phyloP scores from a whole-genome alignment of 2,888 invertebrate genomes.

The Drosophila fulvimacula region DNA sequence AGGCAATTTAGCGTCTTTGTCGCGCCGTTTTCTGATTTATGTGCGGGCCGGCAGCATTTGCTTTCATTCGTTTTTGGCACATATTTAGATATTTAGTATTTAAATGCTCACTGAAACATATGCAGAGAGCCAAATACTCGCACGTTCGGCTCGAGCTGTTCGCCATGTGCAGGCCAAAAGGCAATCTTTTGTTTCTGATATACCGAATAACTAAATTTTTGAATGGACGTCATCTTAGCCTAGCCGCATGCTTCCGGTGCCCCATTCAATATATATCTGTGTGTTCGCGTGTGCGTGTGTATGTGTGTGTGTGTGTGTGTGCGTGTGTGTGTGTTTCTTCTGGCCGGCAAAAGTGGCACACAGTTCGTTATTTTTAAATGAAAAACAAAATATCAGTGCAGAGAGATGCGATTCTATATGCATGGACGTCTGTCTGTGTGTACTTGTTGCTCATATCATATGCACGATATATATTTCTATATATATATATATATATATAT shows the following conservation, averaged over 20 bases:
- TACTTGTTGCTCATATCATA: conserved; percentile 44
- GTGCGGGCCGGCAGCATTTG: conserved; percentile 28
- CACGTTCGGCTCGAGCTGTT: conserved; percentile 6
- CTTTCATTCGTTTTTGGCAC: conserved; percentile 53
- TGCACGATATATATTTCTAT: conserved; percentile 27
- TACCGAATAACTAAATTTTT: conserved; percentile 45
- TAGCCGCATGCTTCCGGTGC: conserved; percentile 72
- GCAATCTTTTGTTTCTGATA: conserved; percentile 34
- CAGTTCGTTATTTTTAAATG: conserved; percentile 74
- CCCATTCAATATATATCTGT: conserved; percentile 6
- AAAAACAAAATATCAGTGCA: conserved; percentile 70
- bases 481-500: background rate
- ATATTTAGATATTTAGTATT: conserved; percentile 65
- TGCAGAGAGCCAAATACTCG: conserved; percentile 5
- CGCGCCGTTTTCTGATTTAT: conserved; percentile 66
- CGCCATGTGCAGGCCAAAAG: conserved; percentile 48
- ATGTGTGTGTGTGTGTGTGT: background rate
- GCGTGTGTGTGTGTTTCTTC: conserved; percentile 8
- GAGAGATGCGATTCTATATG: conserved; percentile 50
- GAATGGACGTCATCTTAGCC: conserved; percentile 68
- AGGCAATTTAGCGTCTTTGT: conserved; percentile 68
- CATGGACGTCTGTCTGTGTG: conserved; percentile 17
- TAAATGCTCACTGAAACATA: conserved; percentile 51
- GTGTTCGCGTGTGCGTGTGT: background rate
- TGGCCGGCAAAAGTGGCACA: conserved; percentile 68